A percentile compares a stretch with the other conserved stretches of the same genome.
These are phyloP conservation scores for Timema podura DNA, from an alignment of 2,888 invertebrate species.

Conservation along the genomic window DNA sequence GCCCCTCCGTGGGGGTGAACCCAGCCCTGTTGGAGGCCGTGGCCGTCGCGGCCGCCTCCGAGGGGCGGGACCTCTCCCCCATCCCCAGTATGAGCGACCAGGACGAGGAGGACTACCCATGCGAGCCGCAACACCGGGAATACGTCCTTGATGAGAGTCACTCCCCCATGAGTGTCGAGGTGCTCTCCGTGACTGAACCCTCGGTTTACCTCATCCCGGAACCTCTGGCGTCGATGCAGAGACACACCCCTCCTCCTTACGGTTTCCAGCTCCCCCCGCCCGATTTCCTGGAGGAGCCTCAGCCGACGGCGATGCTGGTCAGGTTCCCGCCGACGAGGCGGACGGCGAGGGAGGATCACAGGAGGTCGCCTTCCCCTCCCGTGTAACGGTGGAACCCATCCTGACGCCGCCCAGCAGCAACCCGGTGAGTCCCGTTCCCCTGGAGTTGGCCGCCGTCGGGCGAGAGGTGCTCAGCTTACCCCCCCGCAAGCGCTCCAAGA, in stretches of 20 bases:
- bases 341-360: neutral
- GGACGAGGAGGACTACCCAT: slow-evolving; percentile 38
- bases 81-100: slow-evolving; percentile 19
- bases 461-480: slow-evolving; percentile 65
- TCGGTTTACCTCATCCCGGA: slow-evolving; percentile 38
- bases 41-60: slow-evolving; percentile 45
- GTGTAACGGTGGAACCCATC: slow-evolving; percentile 13
- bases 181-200: slow-evolving; percentile 33
- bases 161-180: neutral
- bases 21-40: slow-evolving; percentile 52
- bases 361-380: neutral
- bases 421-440: slow-evolving; percentile 52
- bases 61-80: slow-evolving; percentile 35
- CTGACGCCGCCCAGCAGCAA: slow-evolving; percentile 54
- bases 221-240: slow-evolving; percentile 35
- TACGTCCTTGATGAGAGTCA: slow-evolving; percentile 19
- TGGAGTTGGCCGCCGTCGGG: slow-evolving; percentile 49
- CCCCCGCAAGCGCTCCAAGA: slow-evolving; percentile 71
- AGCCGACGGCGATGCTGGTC: slow-evolving; percentile 19
- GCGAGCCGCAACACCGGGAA: slow-evolving; percentile 27
- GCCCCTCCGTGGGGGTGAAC: slow-evolving; percentile 40
- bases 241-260: slow-evolving; percentile 26
- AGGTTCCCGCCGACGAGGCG: slow-evolving; percentile 9
- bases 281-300: slow-evolving; percentile 30
- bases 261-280: slow-evolving; percentile 32